A percentile compares a stretch with the other conserved stretches of the same genome.
Evolutionary conservation across 2,797 vertebrate species (phyloP).

Genomic region (Xenops minutus): DNA sequence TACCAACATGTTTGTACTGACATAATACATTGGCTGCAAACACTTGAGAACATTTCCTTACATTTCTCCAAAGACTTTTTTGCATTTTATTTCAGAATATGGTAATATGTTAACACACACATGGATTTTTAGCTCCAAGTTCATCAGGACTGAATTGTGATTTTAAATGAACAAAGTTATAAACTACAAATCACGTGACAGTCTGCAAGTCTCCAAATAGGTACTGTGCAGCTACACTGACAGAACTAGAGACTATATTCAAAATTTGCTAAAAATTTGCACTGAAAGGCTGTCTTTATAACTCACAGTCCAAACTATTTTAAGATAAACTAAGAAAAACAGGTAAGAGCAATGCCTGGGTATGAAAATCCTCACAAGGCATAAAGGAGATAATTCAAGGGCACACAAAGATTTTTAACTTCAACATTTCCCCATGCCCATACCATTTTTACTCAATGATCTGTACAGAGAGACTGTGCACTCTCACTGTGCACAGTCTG

Average conservation of each 20-base stretch:
- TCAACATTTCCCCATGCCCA: background rate
- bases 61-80: background rate
- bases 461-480: fast-evolving
- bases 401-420: background rate
- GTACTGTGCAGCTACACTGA: background rate
- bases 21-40: background rate
- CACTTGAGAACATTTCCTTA: background rate
- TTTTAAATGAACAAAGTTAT: background rate
- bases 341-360: fast-evolving
- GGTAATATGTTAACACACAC: background rate
- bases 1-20: background rate
- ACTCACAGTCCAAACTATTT: background rate
- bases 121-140: background rate
- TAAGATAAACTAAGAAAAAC: background rate
- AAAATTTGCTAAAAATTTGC: background rate
- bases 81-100: background rate
- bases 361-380: background rate
- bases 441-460: background rate
- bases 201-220: background rate
- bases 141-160: background rate
- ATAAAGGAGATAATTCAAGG: background rate
- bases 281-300: background rate
- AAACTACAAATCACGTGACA: background rate
- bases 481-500: background rate
- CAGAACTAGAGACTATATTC: background rate